These are phyloP conservation scores for Merodon equestris DNA, from an alignment of 2,888 invertebrate species.

Conservation along the genomic window DNA sequence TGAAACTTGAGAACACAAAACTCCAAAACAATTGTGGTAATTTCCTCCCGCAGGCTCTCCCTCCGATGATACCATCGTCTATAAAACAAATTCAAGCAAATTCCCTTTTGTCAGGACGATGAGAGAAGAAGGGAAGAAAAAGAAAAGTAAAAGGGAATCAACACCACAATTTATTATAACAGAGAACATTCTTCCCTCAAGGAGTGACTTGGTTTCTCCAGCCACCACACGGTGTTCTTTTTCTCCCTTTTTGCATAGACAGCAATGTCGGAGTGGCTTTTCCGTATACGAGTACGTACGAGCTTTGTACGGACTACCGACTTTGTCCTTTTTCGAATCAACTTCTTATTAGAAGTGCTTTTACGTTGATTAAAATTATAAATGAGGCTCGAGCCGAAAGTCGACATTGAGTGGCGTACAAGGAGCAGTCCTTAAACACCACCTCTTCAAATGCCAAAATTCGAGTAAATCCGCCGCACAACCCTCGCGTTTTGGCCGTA, in stretches of 20 bases:
- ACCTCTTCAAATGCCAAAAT: conserved; percentile 48
- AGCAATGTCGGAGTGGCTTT: too few species aligned
- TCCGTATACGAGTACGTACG: too few species aligned
- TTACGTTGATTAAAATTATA: conserved; percentile 69
- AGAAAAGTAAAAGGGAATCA: conserved; percentile 50
- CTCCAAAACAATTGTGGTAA: conserved; percentile 65
- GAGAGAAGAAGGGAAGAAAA: too few species aligned
- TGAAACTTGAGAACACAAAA: conserved; percentile 33
- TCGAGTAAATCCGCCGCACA: conserved; percentile 33
- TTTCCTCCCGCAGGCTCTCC: conserved; percentile 25
- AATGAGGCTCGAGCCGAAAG: conserved; percentile 43
- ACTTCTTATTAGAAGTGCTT: conserved; percentile 60
- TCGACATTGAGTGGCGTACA: not conserved
- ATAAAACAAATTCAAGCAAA: conserved; percentile 18
- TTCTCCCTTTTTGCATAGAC: too few species aligned
- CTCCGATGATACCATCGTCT: not conserved
- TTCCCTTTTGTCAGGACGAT: conserved; percentile 44
- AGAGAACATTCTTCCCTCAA: conserved; percentile 56
- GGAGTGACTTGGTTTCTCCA: conserved; percentile 44
- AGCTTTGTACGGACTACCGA: too few species aligned
- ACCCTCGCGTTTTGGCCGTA: conserved; percentile 9
- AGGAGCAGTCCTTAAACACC: not conserved
- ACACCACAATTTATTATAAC: conserved; percentile 67
- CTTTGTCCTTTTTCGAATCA: conserved; percentile 41
- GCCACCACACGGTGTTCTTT: too few species aligned